A percentile compares a stretch with the other conserved stretches of the same genome.
Evolutionary conservation across 2,797 vertebrate genomes (phyloP).

Genomic region (Characodon lateralis): DNA sequence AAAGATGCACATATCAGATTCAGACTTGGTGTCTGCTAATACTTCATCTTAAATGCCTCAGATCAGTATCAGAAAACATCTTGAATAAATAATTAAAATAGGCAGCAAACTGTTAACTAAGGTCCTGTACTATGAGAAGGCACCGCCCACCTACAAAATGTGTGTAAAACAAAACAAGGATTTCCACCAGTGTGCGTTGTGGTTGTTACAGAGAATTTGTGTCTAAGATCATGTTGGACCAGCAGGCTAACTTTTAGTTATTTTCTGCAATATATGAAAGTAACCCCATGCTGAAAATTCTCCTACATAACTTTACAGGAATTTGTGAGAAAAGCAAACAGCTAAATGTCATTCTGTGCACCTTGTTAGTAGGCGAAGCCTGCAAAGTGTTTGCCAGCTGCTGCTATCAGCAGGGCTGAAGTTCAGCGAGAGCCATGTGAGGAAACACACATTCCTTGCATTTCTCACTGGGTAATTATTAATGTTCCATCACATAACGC

Average conservation of each 20-base stretch:
- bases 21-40: not conserved
- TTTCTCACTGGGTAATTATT: slow-evolving; percentile 74
- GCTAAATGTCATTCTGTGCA: slow-evolving; percentile 28
- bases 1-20: not conserved
- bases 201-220: not conserved
- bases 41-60: not conserved
- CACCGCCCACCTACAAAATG: not conserved
- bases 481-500: slow-evolving; percentile 54
- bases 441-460: slow-evolving; percentile 74
- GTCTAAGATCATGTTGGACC: not conserved
- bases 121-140: not conserved
- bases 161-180: not conserved
- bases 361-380: slow-evolving; percentile 29
- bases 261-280: slow-evolving; percentile 11
- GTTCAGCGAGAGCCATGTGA: slow-evolving; percentile 37
- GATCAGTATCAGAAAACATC: not conserved
- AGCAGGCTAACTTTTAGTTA: not conserved
- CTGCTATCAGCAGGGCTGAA: slow-evolving; percentile 50
- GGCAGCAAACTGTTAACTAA: not conserved
- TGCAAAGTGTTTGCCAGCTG: slow-evolving; percentile 52
- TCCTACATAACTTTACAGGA: slow-evolving; percentile 30
- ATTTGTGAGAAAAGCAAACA: slow-evolving; percentile 54
- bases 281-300: slow-evolving; percentile 9
- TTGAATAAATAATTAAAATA: not conserved
- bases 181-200: not conserved